Conservation (phyloP, 2,113 vertebrate species). For the Aleadryas rufinucha region DNA sequence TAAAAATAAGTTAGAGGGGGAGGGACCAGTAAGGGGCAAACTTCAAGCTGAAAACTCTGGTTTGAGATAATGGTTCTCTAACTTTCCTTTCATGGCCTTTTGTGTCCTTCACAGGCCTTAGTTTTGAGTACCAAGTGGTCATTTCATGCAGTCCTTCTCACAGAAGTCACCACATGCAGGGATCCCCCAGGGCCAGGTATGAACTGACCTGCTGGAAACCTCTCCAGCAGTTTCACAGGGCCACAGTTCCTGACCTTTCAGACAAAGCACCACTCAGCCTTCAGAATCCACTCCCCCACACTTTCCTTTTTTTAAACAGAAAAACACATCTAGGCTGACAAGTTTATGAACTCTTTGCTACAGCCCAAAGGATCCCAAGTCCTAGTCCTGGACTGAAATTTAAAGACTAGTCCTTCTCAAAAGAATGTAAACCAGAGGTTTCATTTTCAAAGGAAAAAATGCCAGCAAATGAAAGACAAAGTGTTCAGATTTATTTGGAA, state of each 20-base stretch:
- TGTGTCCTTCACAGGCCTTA: not conserved
- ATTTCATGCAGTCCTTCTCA: not conserved
- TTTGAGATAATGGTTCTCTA: not conserved
- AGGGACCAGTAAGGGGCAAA: not conserved
- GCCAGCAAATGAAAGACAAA: slow-evolving; percentile 75
- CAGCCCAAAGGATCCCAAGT: not conserved
- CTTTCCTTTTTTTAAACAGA: not conserved
- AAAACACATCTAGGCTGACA: not conserved
- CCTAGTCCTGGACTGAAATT: not conserved
- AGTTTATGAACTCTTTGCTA: not conserved
- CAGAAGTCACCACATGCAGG: not conserved
- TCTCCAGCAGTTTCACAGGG: not conserved
- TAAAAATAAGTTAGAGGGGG: not conserved
- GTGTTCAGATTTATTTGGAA: slow-evolving; percentile 97
- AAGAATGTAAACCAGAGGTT: not conserved
- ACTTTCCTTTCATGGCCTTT: not conserved
- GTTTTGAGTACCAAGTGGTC: not conserved
- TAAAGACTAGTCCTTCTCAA: not conserved
- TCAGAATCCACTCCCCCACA: not conserved
- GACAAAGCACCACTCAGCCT: not conserved
- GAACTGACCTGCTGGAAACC: not conserved
- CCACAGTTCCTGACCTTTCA: not conserved
- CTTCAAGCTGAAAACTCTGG: not conserved
- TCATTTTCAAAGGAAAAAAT: slow-evolving; percentile 41
- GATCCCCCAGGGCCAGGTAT: not conserved